Percentiles rank a stretch among this genome's conserved stretches.
Conservation (phyloP, 2,113 vertebrate species). For the Carlito syrichta region DNA sequence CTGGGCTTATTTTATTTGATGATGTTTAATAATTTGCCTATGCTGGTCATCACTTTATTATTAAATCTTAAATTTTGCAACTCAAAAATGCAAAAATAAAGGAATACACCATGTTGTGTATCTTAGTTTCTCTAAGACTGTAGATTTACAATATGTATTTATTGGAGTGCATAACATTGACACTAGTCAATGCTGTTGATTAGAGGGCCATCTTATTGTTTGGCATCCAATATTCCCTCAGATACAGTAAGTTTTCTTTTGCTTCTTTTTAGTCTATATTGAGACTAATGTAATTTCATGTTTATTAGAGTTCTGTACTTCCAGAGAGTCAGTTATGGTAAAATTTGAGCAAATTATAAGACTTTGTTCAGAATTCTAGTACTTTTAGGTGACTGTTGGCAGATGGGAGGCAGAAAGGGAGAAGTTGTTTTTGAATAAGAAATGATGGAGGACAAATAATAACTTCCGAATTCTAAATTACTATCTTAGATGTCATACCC, state of each 20-base stretch:
- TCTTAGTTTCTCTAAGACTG: background rate
- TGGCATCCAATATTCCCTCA: background rate
- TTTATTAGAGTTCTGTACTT: background rate
- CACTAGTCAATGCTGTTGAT: background rate
- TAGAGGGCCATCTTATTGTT: background rate
- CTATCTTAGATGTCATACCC: background rate
- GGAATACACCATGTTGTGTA: background rate
- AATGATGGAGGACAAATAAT: background rate
- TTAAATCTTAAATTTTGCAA: background rate
- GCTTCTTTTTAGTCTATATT: background rate
- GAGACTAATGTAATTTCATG: background rate
- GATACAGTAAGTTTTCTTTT: background rate
- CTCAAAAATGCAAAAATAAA: background rate
- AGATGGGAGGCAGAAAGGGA: fast-evolving
- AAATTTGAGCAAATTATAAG: background rate
- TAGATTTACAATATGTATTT: background rate
- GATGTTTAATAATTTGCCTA: background rate
- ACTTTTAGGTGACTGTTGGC: background rate
- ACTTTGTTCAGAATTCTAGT: background rate
- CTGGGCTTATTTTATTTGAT: background rate
- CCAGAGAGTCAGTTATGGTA: background rate
- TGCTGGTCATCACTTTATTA: background rate
- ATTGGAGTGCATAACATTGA: background rate
- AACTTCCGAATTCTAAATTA: background rate
- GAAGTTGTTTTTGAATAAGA: background rate